Base-by-base conservation (phyloP, 2,888 invertebrate genomes). In the Seira sanloemensis region DNA sequence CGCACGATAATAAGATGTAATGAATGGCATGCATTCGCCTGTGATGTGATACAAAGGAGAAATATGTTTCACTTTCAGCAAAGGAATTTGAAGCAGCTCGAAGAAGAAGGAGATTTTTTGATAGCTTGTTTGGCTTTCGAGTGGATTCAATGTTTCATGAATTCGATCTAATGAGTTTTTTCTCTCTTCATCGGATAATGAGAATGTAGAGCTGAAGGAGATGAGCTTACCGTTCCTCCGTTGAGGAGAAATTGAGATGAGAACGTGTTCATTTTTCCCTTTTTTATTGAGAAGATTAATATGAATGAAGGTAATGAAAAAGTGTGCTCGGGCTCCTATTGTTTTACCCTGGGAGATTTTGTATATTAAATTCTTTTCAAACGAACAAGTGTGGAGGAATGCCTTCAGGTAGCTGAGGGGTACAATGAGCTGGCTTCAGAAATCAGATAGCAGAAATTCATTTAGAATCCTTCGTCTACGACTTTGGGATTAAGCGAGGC, bases 11-110 rank as follows among this genome's bases (percentile, higher is more conserved):
- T 80, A 67, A 68, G 80, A 75, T 68, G 62, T 74, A 80, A 75
- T 80, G 80, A 80, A 80, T 80, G 74, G 58, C 21, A 62, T 78
- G 58, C 67, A 46, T 66, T n/a, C n/a, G 68, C 27, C 54, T 23
- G 67, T 66, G 19, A 65, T 24, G 46, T 12, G 37, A 37, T 37
- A 12, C 37, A 12, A 7, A 37, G 12, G 12, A 37, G 37, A 37
- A 37, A 37, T 37, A 37, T 37, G 4, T 37, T 37, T n/a, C n/a
- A n/a, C n/a, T n/a, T n/a, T n/a, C n/a, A n/a, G 37, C 5, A 37
- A 37, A 37, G 37, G 37, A 37, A 37, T 37, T 37, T 12, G 37
- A 37, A 7, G 12, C 4, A 37, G 5, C 12, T 37, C 37, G 37
- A 37, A 7, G 12, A 37, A 37, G 5, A n/a, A n/a, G n/a, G n/a